Evolutionary conservation across 2,113 vertebrate species (phyloP).

Genomic region (Pachycephala philippinensis): DNA sequence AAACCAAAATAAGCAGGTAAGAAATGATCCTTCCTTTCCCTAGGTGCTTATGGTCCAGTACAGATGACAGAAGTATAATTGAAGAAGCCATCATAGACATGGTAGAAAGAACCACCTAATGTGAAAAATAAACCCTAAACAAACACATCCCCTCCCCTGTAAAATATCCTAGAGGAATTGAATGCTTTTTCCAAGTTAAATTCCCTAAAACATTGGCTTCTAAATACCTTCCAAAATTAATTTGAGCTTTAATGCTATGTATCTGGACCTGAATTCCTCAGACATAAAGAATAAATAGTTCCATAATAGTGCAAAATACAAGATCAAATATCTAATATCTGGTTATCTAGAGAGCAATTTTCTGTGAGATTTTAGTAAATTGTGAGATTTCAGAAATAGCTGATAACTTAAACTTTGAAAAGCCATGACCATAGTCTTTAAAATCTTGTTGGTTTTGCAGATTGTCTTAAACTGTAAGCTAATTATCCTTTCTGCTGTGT

Average conservation of each 20-base stretch:
- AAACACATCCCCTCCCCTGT: accelerated
- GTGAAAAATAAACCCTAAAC: not conserved
- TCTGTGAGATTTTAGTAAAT: not conserved
- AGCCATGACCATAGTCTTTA: not conserved
- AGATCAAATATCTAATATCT: not conserved
- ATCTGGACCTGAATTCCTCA: not conserved
- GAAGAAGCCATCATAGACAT: not conserved
- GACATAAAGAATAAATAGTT: not conserved
- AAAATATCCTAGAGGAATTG: not conserved
- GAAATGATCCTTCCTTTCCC: not conserved
- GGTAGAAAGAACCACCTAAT: not conserved
- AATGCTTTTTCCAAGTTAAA: not conserved
- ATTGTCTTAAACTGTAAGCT: not conserved
- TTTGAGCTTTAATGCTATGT: accelerated
- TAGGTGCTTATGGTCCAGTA: not conserved
- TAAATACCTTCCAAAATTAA: not conserved
- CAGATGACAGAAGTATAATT: not conserved
- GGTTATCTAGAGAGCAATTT: not conserved
- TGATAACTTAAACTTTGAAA: not conserved
- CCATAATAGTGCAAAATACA: not conserved
- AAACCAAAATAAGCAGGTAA: conserved; percentile 42
- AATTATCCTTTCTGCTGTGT: not conserved
- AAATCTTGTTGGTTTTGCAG: conserved; percentile 4
- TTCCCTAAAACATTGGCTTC: not conserved
- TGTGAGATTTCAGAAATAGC: not conserved